Evolutionary conservation across 2,888 invertebrate species (phyloP).

Genomic region (Leptinotarsa peninsularis): DNA sequence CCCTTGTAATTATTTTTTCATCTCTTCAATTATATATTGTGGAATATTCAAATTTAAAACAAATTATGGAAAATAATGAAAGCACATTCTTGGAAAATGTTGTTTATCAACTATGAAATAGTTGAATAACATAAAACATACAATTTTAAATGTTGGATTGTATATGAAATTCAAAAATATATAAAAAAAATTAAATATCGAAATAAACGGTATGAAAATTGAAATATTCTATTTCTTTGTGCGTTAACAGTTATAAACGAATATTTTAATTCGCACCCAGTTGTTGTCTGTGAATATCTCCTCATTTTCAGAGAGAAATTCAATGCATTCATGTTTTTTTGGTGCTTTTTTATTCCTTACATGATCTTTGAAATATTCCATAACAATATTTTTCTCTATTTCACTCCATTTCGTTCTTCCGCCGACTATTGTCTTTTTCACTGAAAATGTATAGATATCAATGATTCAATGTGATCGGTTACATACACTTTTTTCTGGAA

Average conservation of each 20-base stretch:
- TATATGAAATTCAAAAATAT: too few relatives aligned
- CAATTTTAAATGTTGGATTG: too few relatives aligned
- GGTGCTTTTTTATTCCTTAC: constrained; percentile 3
- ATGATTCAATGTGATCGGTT: neutral
- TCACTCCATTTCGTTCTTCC: neutral
- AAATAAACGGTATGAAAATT: too few relatives aligned
- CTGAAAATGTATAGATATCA: neutral
- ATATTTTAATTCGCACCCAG: constrained; percentile 12
- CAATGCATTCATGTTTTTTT: constrained; percentile 7
- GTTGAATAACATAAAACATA: too few relatives aligned
- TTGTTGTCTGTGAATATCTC: neutral
- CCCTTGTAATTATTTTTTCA: too few relatives aligned
- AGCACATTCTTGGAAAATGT: too few relatives aligned
- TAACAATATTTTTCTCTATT: neutral
- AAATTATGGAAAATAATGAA: too few relatives aligned
- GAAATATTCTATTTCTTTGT: neutral
- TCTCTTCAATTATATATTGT: too few relatives aligned
- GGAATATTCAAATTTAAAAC: too few relatives aligned
- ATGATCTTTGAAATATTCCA: neutral
- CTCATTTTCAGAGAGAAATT: neutral
- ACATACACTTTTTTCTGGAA: neutral
- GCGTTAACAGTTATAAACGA: neutral
- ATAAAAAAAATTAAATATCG: too few relatives aligned
- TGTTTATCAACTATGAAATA: too few relatives aligned
- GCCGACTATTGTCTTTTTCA: neutral